Percentiles rank a stretch among this genome's conserved stretches.
Conservation (phyloP, 2,113 vertebrate genomes). For the Tenebrosternarchus preto region DNA sequence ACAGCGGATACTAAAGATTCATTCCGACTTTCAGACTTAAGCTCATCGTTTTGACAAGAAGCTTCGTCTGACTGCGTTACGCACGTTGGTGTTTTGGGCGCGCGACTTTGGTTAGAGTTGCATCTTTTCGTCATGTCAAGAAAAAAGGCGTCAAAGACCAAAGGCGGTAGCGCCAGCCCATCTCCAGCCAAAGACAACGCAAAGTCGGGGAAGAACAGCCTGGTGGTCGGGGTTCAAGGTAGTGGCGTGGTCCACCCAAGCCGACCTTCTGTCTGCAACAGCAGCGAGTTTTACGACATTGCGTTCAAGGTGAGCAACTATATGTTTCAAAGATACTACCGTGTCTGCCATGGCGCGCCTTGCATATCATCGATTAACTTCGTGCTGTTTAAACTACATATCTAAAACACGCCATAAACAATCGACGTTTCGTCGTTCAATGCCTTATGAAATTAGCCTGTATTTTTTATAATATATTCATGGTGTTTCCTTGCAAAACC, state of each 20-base stretch:
- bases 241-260: conserved; percentile 75
- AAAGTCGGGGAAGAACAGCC: conserved; percentile 52
- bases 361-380: too few relatives aligned
- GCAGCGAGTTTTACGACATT: conserved; percentile 89
- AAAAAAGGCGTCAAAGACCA: conserved; percentile 81
- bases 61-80: neutral
- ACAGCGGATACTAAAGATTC: neutral
- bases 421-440: too few relatives aligned
- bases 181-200: conserved; percentile 66
- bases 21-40: too few relatives aligned
- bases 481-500: neutral
- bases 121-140: conserved; percentile 76
- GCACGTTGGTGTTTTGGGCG: neutral
- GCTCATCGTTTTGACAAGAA: neutral
- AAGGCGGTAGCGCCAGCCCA: conserved; percentile 54
- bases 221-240: conserved; percentile 60
- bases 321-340: too few relatives aligned
- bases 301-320: conserved; percentile 85
- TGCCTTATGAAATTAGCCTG: too few relatives aligned
- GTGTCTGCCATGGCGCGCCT: too few relatives aligned
- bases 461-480: too few relatives aligned
- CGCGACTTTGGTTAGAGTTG: neutral
- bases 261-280: conserved; percentile 81
- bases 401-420: neutral
- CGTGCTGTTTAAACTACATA: neutral